These are phyloP conservation scores for Bradypodion ventrale DNA, from an alignment of 2,797 vertebrate genomes.

Conservation along the genomic window DNA sequence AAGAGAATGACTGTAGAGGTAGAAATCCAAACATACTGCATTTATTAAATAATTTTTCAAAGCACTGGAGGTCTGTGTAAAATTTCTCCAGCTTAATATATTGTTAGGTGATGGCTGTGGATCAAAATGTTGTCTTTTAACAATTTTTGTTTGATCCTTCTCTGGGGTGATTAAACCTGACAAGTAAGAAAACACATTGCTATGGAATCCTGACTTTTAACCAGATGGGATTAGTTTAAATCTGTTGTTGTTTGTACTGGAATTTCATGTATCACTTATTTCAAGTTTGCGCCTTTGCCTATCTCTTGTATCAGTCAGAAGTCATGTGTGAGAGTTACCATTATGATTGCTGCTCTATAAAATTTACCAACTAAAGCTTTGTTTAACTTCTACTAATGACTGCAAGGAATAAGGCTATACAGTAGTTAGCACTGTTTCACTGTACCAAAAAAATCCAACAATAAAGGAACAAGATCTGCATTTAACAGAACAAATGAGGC, in stretches of 20 bases:
- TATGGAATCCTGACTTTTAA: conserved; percentile 41
- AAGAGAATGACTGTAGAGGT: conserved; percentile 54
- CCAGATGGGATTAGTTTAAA: conserved; percentile 57
- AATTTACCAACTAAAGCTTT: conserved; percentile 18
- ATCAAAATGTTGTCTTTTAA: conserved; percentile 44
- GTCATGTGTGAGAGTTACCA: conserved; percentile 36
- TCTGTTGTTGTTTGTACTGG: conserved; percentile 54
- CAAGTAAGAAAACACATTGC: conserved; percentile 31
- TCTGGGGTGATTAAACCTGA: conserved; percentile 28
- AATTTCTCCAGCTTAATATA: conserved; percentile 38
- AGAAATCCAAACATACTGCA: conserved; percentile 10
- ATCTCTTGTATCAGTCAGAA: conserved; percentile 57
- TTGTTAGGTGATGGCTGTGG: conserved; percentile 43
- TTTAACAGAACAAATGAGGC: conserved; percentile 4
- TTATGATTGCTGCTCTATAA: conserved; percentile 47
- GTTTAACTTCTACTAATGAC: conserved; percentile 45
- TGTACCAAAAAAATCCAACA: not conserved
- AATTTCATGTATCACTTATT: conserved; percentile 44
- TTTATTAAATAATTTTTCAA: conserved; percentile 52
- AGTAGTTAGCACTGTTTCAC: conserved; percentile 11
- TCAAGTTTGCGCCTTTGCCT: conserved; percentile 50
- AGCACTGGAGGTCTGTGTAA: conserved; percentile 22
- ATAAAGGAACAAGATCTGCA: conserved; percentile 2
- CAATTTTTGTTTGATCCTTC: conserved; percentile 38
- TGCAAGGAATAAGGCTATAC: conserved; percentile 44